Percentiles rank a stretch among this genome's conserved stretches.
phyloP scores from a whole-genome alignment of 2,888 invertebrate species.

The Agelastica alni region DNA sequence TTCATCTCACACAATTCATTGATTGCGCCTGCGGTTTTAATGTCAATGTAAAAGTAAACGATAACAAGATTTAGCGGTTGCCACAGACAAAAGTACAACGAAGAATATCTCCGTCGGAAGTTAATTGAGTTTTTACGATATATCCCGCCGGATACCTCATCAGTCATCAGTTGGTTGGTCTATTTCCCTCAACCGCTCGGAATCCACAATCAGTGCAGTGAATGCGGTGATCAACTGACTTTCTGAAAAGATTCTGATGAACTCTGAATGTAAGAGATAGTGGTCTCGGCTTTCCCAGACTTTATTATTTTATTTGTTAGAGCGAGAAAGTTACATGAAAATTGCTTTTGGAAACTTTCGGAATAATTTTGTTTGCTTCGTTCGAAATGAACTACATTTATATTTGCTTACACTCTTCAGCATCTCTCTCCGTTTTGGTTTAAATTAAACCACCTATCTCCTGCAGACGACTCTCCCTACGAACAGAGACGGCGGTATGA shows the following conservation, averaged over 20 bases:
- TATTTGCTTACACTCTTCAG: constrained; percentile 28
- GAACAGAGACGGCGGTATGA: constrained; percentile 4
- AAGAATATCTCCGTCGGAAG: constrained; percentile 35
- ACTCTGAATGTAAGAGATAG: constrained; percentile 51
- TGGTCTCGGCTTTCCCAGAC: constrained; percentile 41
- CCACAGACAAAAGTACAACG: constrained; percentile 8
- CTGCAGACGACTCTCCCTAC: constrained; percentile 15
- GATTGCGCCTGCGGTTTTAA: too few relatives aligned
- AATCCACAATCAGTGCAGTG: constrained; percentile 45
- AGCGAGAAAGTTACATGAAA: constrained; percentile 34
- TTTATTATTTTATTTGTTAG: constrained; percentile 38
- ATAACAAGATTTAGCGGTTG: constrained; percentile 14
- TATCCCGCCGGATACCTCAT: constrained; percentile 46
- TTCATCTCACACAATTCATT: too few relatives aligned
- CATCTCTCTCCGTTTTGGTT: constrained; percentile 20
- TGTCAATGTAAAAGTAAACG: neutral
- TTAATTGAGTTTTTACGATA: constrained; percentile 50
- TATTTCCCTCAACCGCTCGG: constrained; percentile 42
- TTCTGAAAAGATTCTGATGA: constrained; percentile 51
- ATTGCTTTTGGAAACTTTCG: constrained; percentile 34
- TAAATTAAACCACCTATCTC: constrained; percentile 29
- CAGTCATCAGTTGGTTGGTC: constrained; percentile 46
- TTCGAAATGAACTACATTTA: constrained; percentile 35
- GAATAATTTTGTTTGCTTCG: constrained; percentile 34
- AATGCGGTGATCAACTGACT: constrained; percentile 51